These are phyloP conservation scores for Oscheius sp. DNA, from an alignment of 1,140 invertebrate genomes.

Conservation along the genomic window DNA sequence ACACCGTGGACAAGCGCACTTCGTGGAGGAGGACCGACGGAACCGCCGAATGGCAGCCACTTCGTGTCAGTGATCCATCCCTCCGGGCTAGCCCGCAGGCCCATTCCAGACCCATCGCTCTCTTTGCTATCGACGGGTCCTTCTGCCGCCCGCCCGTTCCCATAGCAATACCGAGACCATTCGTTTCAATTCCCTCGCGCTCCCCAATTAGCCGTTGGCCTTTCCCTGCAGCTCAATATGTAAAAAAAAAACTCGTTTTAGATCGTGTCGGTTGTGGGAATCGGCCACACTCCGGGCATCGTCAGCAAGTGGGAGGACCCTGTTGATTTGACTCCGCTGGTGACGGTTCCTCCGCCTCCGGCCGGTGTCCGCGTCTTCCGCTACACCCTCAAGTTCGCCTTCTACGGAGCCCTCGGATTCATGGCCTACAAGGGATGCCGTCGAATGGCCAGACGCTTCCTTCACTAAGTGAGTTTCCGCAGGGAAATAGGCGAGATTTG, in stretches of 20 bases:
- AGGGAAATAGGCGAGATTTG: too few relatives aligned
- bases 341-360: slow-evolving; percentile 30
- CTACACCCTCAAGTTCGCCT: not conserved
- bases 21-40: slow-evolving; percentile 41
- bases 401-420: slow-evolving; percentile 23
- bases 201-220: not conserved
- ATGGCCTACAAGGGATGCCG: slow-evolving; percentile 6
- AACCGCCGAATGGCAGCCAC: slow-evolving; percentile 31
- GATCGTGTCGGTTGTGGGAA: slow-evolving; percentile 58
- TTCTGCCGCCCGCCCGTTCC: not conserved
- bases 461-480: not conserved
- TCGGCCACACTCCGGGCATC: slow-evolving; percentile 57
- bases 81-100: too few relatives aligned
- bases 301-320: slow-evolving; percentile 46
- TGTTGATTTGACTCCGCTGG: slow-evolving; percentile 44
- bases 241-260: not conserved
- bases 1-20: slow-evolving; percentile 45
- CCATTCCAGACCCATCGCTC: too few relatives aligned
- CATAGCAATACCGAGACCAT: not conserved
- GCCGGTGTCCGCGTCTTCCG: not conserved
- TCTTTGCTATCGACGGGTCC: too few relatives aligned
- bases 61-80: not conserved
- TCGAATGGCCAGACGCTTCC: not conserved
- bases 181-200: too few relatives aligned
- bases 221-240: too few relatives aligned